Evolutionary conservation across 2,797 vertebrate species (phyloP).

Genomic region (Fistularia commersonii): DNA sequence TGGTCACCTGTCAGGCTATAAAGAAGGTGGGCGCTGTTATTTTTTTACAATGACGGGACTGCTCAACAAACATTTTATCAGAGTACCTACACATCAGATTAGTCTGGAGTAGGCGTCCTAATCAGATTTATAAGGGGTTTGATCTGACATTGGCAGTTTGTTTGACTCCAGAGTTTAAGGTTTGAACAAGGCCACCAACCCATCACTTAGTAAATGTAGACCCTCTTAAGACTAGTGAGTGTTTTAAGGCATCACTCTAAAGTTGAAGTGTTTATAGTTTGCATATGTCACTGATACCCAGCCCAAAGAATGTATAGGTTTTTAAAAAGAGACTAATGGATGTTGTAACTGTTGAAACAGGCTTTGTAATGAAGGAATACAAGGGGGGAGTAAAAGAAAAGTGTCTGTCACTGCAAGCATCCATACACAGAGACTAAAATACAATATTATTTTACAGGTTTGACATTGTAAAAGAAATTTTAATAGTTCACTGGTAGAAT

Average conservation of each 20-base stretch:
- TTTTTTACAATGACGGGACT: constrained; percentile 51
- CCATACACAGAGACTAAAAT: constrained; percentile 21
- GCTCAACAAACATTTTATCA: constrained; percentile 28
- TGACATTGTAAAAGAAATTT: constrained; percentile 29
- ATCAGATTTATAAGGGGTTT: neutral
- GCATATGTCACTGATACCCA: constrained; percentile 62
- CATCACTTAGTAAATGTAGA: constrained; percentile 29
- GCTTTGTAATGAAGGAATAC: constrained; percentile 59
- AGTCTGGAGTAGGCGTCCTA: constrained; percentile 3
- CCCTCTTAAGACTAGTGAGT: constrained; percentile 41
- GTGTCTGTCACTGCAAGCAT: constrained; percentile 22
- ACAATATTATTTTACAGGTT: constrained; percentile 30
- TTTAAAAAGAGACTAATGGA: constrained; percentile 60
- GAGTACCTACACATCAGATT: constrained; percentile 28
- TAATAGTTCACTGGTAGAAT: constrained; percentile 35
- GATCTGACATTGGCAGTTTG: constrained; percentile 5
- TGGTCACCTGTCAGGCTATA: constrained; percentile 36
- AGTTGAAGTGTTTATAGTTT: constrained; percentile 51
- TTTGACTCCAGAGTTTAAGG: neutral
- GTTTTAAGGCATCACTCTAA: constrained; percentile 40
- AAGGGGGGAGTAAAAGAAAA: constrained; percentile 27
- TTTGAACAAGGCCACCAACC: constrained; percentile 49
- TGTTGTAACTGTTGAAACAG: constrained; percentile 59
- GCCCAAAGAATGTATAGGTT: constrained; percentile 75
- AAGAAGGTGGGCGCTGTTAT: constrained; percentile 15